Percentiles rank a stretch among this genome's conserved stretches.
These are phyloP conservation scores for Coenobita brevimanus DNA, from an alignment of 1,140 invertebrate genomes.

Conservation along the genomic window DNA sequence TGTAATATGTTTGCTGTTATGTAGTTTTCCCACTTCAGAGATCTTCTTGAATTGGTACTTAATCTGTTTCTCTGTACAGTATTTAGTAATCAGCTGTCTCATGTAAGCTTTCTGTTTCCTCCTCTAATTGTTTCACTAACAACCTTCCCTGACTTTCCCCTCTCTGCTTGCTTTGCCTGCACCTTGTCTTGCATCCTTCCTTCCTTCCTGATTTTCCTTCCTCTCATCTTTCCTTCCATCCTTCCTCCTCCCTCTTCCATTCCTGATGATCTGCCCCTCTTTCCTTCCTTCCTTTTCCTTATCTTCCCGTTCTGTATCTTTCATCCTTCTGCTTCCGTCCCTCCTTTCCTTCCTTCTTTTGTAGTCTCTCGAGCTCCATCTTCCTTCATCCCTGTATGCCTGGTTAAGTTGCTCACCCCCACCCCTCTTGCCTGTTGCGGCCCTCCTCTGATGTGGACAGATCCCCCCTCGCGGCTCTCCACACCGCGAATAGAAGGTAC, in stretches of 20 bases:
- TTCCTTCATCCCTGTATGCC: background rate
- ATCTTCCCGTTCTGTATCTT: no score
- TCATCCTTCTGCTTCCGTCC: no score
- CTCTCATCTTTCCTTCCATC: background rate
- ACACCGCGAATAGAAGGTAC: conserved; percentile 61
- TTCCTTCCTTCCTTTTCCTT: background rate
- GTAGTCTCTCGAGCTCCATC: background rate
- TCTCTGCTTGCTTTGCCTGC: background rate
- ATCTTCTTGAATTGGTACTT: no score
- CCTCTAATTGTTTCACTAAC: background rate
- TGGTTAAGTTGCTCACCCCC: background rate
- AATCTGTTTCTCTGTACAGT: no score
- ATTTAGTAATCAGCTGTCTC: no score
- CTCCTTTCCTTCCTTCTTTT: no score
- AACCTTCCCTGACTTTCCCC: background rate
- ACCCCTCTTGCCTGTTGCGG: conserved; percentile 1
- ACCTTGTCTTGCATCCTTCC: no score
- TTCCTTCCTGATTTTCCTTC: background rate
- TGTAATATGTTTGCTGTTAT: no score
- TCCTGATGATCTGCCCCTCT: background rate
- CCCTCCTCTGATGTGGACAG: background rate
- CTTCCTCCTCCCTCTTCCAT: background rate
- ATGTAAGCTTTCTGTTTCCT: no score
- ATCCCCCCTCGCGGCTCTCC: background rate
- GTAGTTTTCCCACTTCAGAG: no score